Conservation (phyloP, 2,888 invertebrate genomes). For the Cosmia trapezina region DNA sequence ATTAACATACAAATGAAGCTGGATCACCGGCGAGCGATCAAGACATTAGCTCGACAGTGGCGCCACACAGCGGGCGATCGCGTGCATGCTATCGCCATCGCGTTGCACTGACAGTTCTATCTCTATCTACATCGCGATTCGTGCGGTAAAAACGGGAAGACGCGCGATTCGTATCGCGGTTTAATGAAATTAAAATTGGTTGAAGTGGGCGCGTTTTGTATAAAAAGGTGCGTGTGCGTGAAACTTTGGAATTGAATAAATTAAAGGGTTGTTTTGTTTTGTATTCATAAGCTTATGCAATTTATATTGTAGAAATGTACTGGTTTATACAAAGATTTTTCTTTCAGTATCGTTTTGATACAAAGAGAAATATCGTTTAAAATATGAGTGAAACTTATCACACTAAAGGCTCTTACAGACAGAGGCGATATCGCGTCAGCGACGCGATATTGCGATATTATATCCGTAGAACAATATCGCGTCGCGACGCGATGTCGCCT, state of each 20-base stretch:
- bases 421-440: too few species aligned
- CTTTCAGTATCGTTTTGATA: too few species aligned
- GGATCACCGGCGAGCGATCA: constrained; percentile 45
- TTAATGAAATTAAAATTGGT: constrained; percentile 63
- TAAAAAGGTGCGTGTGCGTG: constrained; percentile 26
- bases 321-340: too few species aligned
- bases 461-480: too few species aligned
- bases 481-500: too few species aligned
- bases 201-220: constrained; percentile 24
- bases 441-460: too few species aligned
- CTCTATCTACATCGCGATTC: constrained; percentile 68
- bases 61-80: constrained; percentile 56
- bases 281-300: too few species aligned
- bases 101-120: constrained; percentile 69
- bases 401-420: too few species aligned
- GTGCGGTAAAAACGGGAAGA: constrained; percentile 58
- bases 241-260: neutral
- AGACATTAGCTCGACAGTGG: constrained; percentile 58
- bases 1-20: constrained; percentile 57
- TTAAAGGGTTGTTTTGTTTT: neutral
- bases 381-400: too few species aligned
- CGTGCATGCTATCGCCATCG: constrained; percentile 65
- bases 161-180: constrained; percentile 51
- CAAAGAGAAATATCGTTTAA: too few species aligned
- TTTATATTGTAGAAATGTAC: too few species aligned